phyloP scores from a whole-genome alignment of 2,888 invertebrate species.

The Zeuzera pyrina region DNA sequence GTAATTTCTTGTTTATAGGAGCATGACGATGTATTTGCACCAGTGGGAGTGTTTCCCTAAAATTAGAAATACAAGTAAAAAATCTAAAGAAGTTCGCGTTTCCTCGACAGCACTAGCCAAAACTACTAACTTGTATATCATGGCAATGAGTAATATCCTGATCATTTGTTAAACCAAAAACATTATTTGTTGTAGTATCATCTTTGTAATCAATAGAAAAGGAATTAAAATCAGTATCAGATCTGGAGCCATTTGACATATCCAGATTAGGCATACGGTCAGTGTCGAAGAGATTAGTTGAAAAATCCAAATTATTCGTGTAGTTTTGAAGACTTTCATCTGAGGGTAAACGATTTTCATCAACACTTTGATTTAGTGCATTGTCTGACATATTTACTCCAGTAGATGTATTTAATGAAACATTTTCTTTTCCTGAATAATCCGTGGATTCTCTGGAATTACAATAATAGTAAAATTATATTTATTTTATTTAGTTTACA shows the following conservation, averaged over 20 bases:
- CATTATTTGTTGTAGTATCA: slow-evolving; percentile 21
- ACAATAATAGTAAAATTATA: background rate
- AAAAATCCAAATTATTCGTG: slow-evolving; percentile 40
- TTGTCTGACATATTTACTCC: no score
- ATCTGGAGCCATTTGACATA: slow-evolving; percentile 35
- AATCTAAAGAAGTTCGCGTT: no score
- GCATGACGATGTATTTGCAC: no score
- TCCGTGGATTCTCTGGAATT: background rate
- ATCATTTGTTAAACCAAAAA: slow-evolving; percentile 6
- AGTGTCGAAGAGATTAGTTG: slow-evolving; percentile 43
- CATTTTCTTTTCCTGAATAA: background rate
- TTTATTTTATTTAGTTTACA: background rate
- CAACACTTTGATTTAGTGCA: slow-evolving; percentile 22
- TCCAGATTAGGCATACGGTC: slow-evolving; percentile 42
- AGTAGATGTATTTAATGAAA: no score
- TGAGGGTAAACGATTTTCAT: slow-evolving; percentile 39
- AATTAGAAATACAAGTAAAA: no score
- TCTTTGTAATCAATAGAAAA: slow-evolving; percentile 26
- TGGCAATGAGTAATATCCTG: no score
- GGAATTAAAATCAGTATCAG: slow-evolving; percentile 34
- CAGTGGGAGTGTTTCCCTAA: no score
- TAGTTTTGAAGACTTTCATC: slow-evolving; percentile 51
- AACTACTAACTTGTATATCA: no score
- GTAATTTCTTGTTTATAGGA: no score
- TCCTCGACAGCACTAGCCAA: no score